Base-by-base conservation (phyloP, 2,888 invertebrate genomes). In the Thysanoteuthis rhombus region DNA sequence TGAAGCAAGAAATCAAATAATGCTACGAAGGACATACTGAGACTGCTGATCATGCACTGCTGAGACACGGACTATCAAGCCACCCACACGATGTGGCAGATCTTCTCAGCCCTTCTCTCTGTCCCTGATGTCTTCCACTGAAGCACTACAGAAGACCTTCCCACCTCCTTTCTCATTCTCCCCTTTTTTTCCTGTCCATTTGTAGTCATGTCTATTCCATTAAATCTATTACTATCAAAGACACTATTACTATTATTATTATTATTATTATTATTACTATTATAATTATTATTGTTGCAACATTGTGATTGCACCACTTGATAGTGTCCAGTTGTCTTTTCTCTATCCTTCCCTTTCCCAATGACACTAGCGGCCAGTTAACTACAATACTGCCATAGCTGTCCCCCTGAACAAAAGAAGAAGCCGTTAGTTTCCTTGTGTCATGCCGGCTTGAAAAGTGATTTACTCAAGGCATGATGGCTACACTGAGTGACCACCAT, bases 361-460 rank as follows among this genome's bases (percentile, higher is more conserved):
- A 75, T n/a, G 75, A 75, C 75, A 75, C 75, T 75, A 75, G 75
- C n/a, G 75, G 75, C n/a, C n/a, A 75, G 75, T 75, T n/a, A 75
- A 75, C 75, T 75, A 75, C 75, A n/a, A 19, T 75, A 75, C 75
- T 75, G 75, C 75, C 75, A 75, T 75, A 75, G 75, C 16, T 75
- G 75, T 75, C 75, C n/a, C n/a, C 75, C 52, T n/a, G 75, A 75
- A 75, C n/a, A 75, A 75, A 75, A 75, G 75, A 75, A 75, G 75
- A n/a, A 75, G 75, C n/a, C 75, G 36, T 75, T 75, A 75, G 36
- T 75, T 75, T n/a, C n/a, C 16, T 16, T n/a, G 75, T n/a, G n/a
- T 75, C 75, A 75, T 75, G 75, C 75, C 75, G 36, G 36, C n/a
- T 75, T 75, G 16, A 8, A 75, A 75, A 75, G 36, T n/a, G n/a